Percentiles rank a stretch among this genome's conserved stretches.
Evolutionary conservation across 2,888 invertebrate genomes (phyloP).

Genomic region (Aleiodes leptofemur): DNA sequence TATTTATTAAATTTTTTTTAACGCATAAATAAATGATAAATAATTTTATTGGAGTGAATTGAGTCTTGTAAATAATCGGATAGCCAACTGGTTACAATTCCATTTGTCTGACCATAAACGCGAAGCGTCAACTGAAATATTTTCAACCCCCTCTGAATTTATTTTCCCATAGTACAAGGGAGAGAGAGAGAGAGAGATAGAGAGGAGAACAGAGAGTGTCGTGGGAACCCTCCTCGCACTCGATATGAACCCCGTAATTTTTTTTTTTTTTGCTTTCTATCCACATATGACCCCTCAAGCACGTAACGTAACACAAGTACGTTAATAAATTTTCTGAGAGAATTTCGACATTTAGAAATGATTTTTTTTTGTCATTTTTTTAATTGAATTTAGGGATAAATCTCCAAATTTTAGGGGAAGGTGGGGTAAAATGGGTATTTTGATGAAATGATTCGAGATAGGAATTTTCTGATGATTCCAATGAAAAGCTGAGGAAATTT

Average conservation of each 20-base stretch:
- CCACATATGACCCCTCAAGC: slow-evolving; percentile 21
- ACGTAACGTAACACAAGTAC: slow-evolving; percentile 1
- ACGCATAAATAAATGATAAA: too few species aligned
- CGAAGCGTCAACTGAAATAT: slow-evolving; percentile 29
- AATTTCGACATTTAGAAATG: too few species aligned
- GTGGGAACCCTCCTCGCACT: slow-evolving; percentile 68
- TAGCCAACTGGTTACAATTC: slow-evolving; percentile 27
- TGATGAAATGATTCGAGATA: too few species aligned
- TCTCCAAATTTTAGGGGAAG: too few species aligned
- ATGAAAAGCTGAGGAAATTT: too few species aligned
- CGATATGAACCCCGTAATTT: slow-evolving; percentile 64
- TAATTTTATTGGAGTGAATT: not conserved
- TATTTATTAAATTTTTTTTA: too few species aligned
- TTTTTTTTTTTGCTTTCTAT: slow-evolving; percentile 51
- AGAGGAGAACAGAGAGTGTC: slow-evolving; percentile 58
- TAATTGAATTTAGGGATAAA: too few species aligned
- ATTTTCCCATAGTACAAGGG: slow-evolving; percentile 63
- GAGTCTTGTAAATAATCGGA: not conserved
- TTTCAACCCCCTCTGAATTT: slow-evolving; percentile 54
- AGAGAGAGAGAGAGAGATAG: slow-evolving; percentile 24
- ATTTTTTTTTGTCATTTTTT: too few species aligned
- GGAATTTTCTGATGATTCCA: too few species aligned
- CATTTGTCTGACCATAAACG: slow-evolving; percentile 13
- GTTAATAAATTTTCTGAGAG: slow-evolving; percentile 21
- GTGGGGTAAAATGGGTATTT: too few species aligned